These are phyloP conservation scores for Xestobium rufovillosum DNA, from an alignment of 2,888 invertebrate species.

Conservation along the genomic window DNA sequence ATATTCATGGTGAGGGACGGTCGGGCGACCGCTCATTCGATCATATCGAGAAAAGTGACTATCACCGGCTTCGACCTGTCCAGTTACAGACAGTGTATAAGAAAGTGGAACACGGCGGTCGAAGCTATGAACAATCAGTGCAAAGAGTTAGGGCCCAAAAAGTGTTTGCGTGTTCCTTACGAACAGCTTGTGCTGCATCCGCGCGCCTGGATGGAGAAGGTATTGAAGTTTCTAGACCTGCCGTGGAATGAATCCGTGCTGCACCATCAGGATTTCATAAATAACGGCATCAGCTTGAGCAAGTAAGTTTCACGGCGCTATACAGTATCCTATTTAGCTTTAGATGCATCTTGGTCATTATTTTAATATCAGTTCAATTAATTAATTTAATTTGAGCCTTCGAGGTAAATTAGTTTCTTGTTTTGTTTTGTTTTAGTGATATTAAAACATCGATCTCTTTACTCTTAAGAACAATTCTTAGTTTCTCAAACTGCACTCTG, in stretches of 20 bases:
- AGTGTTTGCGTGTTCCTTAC: constrained; percentile 87
- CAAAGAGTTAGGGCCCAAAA: constrained; percentile 64
- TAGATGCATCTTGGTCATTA: too few species aligned
- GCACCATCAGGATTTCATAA: constrained; percentile 96
- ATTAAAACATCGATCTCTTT: too few species aligned
- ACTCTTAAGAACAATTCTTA: too few species aligned
- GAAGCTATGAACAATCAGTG: constrained; percentile 93
- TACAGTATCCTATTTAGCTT: too few species aligned
- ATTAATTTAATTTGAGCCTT: too few species aligned
- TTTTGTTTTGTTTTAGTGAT: too few species aligned
- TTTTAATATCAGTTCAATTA: too few species aligned
- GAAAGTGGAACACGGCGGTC: constrained; percentile 95
- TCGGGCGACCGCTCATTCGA: constrained; percentile 96
- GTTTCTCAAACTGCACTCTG: too few species aligned
- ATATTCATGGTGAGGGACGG: constrained; percentile 98
- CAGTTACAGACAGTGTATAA: constrained; percentile 89
- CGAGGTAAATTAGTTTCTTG: too few species aligned
- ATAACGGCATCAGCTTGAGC: constrained; percentile 91
- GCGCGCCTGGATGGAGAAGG: constrained; percentile 76
- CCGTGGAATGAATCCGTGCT: constrained; percentile 94
- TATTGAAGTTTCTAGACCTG: constrained; percentile 80
- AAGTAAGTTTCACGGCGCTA: constrained; percentile 74
- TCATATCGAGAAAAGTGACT: constrained; percentile 78
- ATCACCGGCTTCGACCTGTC: constrained; percentile 81
- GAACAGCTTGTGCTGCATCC: constrained; percentile 96